Percentiles rank a stretch among this genome's conserved stretches.
Evolutionary conservation across 2,113 vertebrate species (phyloP).

Genomic region (Sprattus sprattus): DNA sequence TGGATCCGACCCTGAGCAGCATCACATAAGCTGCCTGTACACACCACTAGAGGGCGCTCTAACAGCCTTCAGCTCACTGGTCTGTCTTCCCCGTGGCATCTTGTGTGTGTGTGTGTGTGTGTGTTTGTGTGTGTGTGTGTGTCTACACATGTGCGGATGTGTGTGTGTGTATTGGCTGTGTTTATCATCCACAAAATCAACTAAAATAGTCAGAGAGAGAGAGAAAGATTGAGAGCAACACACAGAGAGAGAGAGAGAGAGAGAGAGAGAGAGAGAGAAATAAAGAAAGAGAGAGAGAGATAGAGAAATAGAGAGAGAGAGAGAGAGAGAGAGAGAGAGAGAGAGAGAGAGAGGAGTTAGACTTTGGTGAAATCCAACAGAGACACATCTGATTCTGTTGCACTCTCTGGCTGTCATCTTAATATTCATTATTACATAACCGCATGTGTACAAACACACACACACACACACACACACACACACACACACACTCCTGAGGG

Average conservation of each 20-base stretch:
- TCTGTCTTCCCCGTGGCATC: no score
- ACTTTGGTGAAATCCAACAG: no score
- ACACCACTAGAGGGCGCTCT: no score
- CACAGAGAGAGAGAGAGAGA: slow-evolving; percentile 48
- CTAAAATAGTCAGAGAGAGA: background rate
- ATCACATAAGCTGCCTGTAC: no score
- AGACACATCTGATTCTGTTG: background rate
- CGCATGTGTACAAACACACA: background rate
- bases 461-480: background rate
- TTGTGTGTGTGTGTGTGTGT: no score
- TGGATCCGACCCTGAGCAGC: no score
- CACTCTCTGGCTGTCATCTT: background rate
- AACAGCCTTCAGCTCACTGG: no score
- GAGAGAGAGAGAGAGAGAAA: slow-evolving; percentile 17
- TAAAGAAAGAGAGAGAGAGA: background rate
- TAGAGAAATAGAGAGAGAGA: slow-evolving; percentile 14
- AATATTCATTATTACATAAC: background rate
- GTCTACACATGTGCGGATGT: no score
- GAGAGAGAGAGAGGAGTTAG: background rate
- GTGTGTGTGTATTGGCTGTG: no score
- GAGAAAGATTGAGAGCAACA: background rate
- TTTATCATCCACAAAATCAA: no score
- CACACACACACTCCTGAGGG: background rate
- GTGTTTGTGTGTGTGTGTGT: no score
- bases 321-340: background rate